Base-by-base conservation (phyloP, 2,797 vertebrate genomes). In the Liparis tanakae region DNA sequence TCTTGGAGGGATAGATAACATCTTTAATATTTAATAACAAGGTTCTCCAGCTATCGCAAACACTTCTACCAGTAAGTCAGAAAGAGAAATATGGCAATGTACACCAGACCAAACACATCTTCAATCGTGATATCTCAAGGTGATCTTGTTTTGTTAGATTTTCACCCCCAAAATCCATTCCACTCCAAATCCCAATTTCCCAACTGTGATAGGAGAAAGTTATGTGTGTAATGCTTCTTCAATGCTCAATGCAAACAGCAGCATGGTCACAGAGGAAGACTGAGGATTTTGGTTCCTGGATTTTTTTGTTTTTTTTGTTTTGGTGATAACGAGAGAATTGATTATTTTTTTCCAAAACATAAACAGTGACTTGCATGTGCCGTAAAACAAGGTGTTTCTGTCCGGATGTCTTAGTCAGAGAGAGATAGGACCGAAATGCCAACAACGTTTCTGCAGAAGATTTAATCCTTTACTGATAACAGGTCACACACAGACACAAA, bases 1-100 rank as follows among this genome's bases (percentile, higher is more conserved):
- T 91, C 88, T 85, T 90, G 72, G 73, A 82, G 80, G 83, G 65
- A 71, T 80, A 58, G 90, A 95, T 94, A 94, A 90, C 91, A 93
- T 93, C 91, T 94, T 94, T 93, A 94, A 95, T 95, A 94, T 94
- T 94, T 95, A 89, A 95, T 94, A 92, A 88, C 89, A 92, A 87
- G 85, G 76, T 89, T 92, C 87, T 87, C 79, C 71, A 79, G 85
- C 87, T 90, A 89, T 87, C 85, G 87, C 84, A 90, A 87, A 90
- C 86, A 90, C 87, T 87, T 86, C 79, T 82, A 81, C 87, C 89
- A 90, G 91, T 90, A 91, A 92, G 65, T 85, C 73, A 34, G 74
- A 77, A 62, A 77, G 67, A 83, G 88, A 87, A 88, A 91, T 85
- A 85, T 76, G 73, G 85, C 79, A 63, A 76, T 79, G 85, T 80